Base-by-base conservation (phyloP, 2,888 invertebrate genomes). In the Drosophila lacicola region DNA sequence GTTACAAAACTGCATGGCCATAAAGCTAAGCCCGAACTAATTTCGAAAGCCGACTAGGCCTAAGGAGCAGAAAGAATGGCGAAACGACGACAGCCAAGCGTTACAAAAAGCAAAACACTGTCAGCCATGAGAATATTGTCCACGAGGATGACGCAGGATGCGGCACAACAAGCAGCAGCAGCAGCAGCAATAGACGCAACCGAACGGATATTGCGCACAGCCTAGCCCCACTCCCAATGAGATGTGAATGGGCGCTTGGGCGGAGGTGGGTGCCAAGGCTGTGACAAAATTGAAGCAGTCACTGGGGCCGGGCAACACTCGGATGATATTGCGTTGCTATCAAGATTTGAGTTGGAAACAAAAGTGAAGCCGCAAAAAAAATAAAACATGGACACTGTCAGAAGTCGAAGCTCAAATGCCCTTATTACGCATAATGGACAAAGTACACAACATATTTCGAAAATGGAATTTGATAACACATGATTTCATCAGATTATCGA, bases 241-340 rank as follows among this genome's bases (percentile, higher is more conserved):
- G 37, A 33, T 11, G 41, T 9, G n/a, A 50, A 19, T 33, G 21
- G 11, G 46, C 8, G 14, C 10, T 9, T n/a, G 21, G 11, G 42
- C 29, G 37, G 4, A 13, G 25, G 13, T 8, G n/a, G 10, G 4
- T 46, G 41, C 36, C 29, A 11, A 45, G 37, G 55, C 56, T 75
- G 33, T 61, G 56, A 53, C 45, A 53, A 82, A 49, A 66, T 80
- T 69, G 60, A 57, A 19, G 36, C 73, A 73, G 82, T 68, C 69
- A 61, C 45, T 46, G 14, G 49, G 56, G 36, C 55, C 29, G 41
- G 54, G 42, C 45, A 53, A 33, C 51, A 56, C 61, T 78, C 70
- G 70, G 82, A 65, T 74, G 73, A 72, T 77, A 76, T 82, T 80
- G 55, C 72, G 47, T 73, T 73, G 70, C 82, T 74, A 80, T 77